Evolutionary conservation across 2,888 invertebrate species (phyloP).

Genomic region (Xanthia icteritia): DNA sequence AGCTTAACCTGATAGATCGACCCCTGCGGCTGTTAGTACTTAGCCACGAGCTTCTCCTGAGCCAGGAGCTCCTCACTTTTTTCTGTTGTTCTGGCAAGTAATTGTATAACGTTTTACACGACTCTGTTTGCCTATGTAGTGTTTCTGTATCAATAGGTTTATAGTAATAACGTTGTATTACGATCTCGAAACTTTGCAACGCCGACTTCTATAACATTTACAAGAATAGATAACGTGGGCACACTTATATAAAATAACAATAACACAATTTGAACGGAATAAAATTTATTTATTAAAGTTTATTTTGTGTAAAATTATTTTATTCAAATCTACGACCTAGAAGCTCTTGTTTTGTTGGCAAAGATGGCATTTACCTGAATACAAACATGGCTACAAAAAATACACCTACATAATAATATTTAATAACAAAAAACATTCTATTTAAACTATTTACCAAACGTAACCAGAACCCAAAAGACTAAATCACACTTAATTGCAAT

Average conservation of each 20-base stretch:
- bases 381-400: background rate
- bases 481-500: constrained; percentile 35
- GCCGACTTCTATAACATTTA: background rate
- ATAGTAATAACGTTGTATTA: background rate
- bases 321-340: background rate
- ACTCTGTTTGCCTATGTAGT: background rate
- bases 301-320: background rate
- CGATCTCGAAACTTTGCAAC: background rate
- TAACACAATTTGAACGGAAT: background rate
- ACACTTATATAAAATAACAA: background rate
- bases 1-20: too few relatives aligned
- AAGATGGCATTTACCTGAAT: constrained; percentile 2
- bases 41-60: too few relatives aligned
- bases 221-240: constrained; percentile 15
- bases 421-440: background rate
- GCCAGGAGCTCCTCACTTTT: background rate
- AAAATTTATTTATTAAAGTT: too few relatives aligned
- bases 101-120: background rate
- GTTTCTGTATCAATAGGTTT: background rate
- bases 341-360: background rate
- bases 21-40: too few relatives aligned
- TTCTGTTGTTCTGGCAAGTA: background rate
- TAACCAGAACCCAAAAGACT: background rate
- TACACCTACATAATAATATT: background rate
- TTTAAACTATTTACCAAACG: constrained; percentile 28